Evolutionary conservation across 2,113 vertebrate genomes (phyloP).

Genomic region (Sialia sialis): DNA sequence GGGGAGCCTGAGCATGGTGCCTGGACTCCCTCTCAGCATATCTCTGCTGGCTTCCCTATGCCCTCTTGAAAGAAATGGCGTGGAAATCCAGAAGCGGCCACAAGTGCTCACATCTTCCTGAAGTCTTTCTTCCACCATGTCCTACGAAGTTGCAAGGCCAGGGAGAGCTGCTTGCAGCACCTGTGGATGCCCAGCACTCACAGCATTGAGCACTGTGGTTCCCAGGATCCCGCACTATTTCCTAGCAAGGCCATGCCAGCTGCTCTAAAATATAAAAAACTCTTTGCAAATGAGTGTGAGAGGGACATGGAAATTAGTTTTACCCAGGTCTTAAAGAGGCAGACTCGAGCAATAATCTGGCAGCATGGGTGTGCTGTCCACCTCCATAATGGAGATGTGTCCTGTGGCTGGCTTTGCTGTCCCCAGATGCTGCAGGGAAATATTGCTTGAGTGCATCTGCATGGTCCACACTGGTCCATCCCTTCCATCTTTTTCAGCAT

Average conservation of each 20-base stretch:
- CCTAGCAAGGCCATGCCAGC: neutral
- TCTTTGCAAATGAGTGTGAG: neutral
- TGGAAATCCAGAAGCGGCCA: neutral
- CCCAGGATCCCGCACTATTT: neutral
- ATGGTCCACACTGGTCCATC: neutral
- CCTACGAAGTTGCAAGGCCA: rapidly evolving
- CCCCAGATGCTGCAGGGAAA: rapidly evolving
- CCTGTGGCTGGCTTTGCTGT: neutral
- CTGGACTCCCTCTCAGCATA: neutral
- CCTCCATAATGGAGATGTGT: rapidly evolving
- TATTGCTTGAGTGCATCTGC: neutral
- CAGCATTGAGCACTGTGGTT: rapidly evolving
- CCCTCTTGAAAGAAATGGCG: neutral
- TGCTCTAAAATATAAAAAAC: neutral
- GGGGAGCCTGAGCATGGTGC: neutral
- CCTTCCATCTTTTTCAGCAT: neutral
- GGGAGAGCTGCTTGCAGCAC: rapidly evolving
- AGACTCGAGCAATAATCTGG: neutral
- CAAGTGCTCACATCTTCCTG: neutral
- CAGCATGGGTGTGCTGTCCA: rapidly evolving
- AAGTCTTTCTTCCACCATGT: neutral
- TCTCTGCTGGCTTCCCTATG: neutral
- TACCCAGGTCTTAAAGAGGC: neutral
- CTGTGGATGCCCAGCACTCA: rapidly evolving
- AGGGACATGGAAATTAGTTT: neutral